phyloP scores from a whole-genome alignment of 2,888 invertebrate genomes.

The Melitaea athalia region DNA sequence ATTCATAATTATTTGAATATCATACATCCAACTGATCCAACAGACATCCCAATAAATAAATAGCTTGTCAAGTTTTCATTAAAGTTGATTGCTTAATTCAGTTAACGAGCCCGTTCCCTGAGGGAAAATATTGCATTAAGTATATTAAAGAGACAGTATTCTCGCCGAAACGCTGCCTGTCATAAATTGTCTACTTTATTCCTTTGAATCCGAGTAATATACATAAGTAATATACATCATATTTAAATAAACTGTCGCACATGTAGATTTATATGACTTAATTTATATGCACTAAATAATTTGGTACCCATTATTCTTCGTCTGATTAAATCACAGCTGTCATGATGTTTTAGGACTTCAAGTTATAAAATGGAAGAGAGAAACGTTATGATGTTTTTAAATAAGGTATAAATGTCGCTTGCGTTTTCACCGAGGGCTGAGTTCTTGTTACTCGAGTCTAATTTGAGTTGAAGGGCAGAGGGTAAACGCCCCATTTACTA shows the following conservation, averaged over 20 bases:
- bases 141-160: slow-evolving; percentile 17
- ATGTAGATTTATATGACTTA: slow-evolving; percentile 7
- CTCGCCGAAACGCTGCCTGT: slow-evolving; percentile 1
- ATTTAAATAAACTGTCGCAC: neutral
- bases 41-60: neutral
- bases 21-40: neutral
- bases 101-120: slow-evolving; percentile 12
- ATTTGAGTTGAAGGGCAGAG: slow-evolving; percentile 54
- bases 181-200: slow-evolving; percentile 18
- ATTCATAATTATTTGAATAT: neutral
- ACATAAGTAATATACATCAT: neutral
- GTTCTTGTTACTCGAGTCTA: slow-evolving; percentile 40
- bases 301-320: neutral
- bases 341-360: neutral
- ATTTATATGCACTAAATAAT: slow-evolving; percentile 3
- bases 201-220: slow-evolving; percentile 4
- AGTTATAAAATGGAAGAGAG: neutral
- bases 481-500: slow-evolving; percentile 51
- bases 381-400: slow-evolving; percentile 2
- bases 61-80: slow-evolving; percentile 10
- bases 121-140: slow-evolving; percentile 19
- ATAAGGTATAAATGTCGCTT: slow-evolving; percentile 5
- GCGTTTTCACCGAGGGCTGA: slow-evolving; percentile 34
- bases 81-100: slow-evolving; percentile 19
- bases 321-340: slow-evolving; percentile 5